Conservation (phyloP, 1,140 invertebrate species). For the Drosophila tsacasi region DNA sequence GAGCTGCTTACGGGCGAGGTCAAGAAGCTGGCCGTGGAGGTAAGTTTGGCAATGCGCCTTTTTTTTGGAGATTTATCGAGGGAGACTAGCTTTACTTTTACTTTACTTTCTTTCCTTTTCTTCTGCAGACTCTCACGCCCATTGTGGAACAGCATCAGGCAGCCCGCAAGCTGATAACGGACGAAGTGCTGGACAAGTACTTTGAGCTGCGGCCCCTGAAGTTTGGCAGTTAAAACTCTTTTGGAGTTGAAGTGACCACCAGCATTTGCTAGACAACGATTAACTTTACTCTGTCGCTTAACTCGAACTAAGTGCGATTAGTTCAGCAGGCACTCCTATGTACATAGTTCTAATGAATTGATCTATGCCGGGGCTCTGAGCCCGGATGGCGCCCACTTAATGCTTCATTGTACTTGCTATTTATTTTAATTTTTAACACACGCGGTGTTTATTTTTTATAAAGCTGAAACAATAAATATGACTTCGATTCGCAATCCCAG, state of each 20-base stretch:
- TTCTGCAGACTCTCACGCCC: slow-evolving; percentile 86
- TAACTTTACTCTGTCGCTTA: slow-evolving; percentile 18
- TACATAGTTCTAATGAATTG: slow-evolving; percentile 59
- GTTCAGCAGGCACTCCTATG: slow-evolving; percentile 32
- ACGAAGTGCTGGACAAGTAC: slow-evolving; percentile 93
- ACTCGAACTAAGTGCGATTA: slow-evolving; percentile 27
- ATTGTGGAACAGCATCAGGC: slow-evolving; percentile 94
- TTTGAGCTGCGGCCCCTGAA: slow-evolving; percentile 94
- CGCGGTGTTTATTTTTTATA: slow-evolving; percentile 72
- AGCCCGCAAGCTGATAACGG: slow-evolving; percentile 92
- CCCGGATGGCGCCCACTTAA: slow-evolving; percentile 52
- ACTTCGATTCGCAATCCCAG: slow-evolving; percentile 50
- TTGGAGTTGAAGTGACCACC: not conserved
- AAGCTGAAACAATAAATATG: slow-evolving; percentile 66
- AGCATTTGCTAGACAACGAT: slow-evolving; percentile 42
- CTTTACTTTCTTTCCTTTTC: no score
- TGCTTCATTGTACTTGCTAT: slow-evolving; percentile 60
- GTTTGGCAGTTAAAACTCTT: slow-evolving; percentile 72
- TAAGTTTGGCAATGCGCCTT: slow-evolving; percentile 10
- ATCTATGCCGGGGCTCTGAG: slow-evolving; percentile 51
- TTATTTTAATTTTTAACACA: slow-evolving; percentile 60
- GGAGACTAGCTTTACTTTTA: not conserved
- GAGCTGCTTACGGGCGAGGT: slow-evolving; percentile 96
- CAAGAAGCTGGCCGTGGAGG: slow-evolving; percentile 95
- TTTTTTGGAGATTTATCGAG: not conserved